Base-by-base conservation (phyloP, 2,797 vertebrate species). In the Lutjanus campechanus region DNA sequence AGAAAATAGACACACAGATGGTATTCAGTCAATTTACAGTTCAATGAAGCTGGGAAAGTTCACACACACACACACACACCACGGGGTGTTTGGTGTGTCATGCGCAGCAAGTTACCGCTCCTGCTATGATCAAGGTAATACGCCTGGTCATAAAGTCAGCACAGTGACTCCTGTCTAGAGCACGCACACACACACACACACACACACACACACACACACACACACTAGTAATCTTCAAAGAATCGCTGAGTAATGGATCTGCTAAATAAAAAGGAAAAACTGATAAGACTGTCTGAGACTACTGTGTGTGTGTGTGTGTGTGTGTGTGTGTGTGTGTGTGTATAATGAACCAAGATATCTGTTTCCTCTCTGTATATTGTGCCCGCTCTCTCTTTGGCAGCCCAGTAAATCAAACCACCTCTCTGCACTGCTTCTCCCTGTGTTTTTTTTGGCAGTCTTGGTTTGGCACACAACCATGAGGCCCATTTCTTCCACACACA, bases 391-490 rank as follows among this genome's bases (percentile, higher is more conserved):
- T n/a, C 66, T 81, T 84, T 89, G 88, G 85, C 88, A 86, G 83
- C 51, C 46, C 0, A 76, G 83, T 79, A 86, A 85, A 90, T 91
- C 75, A 85, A 88, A 83, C 83, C 84, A 89, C 84, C 78, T 86
- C 80, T 76, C 59, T 80, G 55, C 76, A 78, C 75, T 85, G 69
- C 46, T 80, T 63, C 76, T 69, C 69, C 58, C 73, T 71, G 77
- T 82, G 76, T 78, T 85, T 84, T 25, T 85, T 82, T 90, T 91
- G 89, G 90, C 89, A 89, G 80, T 62, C 62, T 29, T 56, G n/a
- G 67, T 73, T 36, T 92, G 90, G 89, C 90, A 83, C 77, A 74
- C 55, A 76, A 85, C 81, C 75, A 86, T 36, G 69, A 79, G 83
- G 70, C 77, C 77, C 59, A 61, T 87, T 91, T 84, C 78, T 85